phyloP scores from a whole-genome alignment of 1,140 invertebrate genomes.

The Periplaneta americana region DNA sequence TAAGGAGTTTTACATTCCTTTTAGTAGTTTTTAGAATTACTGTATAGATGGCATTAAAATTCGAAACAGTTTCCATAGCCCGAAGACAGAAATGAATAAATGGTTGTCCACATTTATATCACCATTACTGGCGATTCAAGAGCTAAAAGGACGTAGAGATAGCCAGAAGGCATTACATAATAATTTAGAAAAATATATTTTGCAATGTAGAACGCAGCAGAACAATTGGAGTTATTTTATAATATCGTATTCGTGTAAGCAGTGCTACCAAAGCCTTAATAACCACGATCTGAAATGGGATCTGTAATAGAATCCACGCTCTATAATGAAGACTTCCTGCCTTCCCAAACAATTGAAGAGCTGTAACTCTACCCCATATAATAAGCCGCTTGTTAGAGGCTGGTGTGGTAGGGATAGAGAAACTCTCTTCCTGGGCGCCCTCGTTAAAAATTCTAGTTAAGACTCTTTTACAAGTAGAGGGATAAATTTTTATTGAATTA shows the following conservation, averaged over 20 bases:
- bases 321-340: not conserved
- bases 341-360: not conserved
- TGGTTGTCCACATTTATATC: not conserved
- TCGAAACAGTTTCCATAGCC: not conserved
- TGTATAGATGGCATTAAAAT: no score
- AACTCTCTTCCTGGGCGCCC: no score
- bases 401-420: no score
- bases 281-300: not conserved
- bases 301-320: not conserved
- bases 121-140: not conserved
- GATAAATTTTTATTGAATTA: no score
- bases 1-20: no score
- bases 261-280: not conserved
- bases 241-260: not conserved
- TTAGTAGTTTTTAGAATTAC: no score
- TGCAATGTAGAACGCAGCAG: no score
- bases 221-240: not conserved
- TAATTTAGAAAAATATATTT: no score
- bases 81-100: not conserved
- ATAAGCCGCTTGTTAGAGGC: not conserved
- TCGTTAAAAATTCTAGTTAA: not conserved
- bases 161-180: not conserved
- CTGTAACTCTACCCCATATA: not conserved
- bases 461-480: not conserved
- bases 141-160: no score